These are phyloP conservation scores for Anaspis maculata DNA, from an alignment of 2,888 invertebrate genomes.

Conservation along the genomic window DNA sequence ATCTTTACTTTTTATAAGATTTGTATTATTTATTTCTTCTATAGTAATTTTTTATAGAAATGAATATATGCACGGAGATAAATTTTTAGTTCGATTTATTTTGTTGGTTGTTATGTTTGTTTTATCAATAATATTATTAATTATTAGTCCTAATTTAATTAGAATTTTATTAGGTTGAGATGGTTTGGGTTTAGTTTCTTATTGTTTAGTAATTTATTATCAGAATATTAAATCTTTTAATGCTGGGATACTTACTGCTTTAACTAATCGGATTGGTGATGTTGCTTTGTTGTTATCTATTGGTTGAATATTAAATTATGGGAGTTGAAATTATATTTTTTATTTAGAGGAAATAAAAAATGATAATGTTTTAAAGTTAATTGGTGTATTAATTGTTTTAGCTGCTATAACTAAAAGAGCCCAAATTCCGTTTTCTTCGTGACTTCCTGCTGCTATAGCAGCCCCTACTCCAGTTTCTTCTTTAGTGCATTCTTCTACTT, in stretches of 20 bases:
- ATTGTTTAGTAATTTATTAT: conserved; percentile 66
- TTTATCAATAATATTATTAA: conserved; percentile 57
- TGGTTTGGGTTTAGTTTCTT: conserved; percentile 60
- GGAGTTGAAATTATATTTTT: conserved; percentile 33
- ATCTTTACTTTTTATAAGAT: conserved; percentile 54
- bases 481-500: conserved; percentile 69
- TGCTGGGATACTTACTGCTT: conserved; percentile 62
- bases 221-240: conserved; percentile 60
- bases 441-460: conserved; percentile 66
- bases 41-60: conserved; percentile 57
- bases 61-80: conserved; percentile 53
- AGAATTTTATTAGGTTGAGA: conserved; percentile 5
- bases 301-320: conserved; percentile 32
- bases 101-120: conserved; percentile 58
- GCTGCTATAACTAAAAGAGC: conserved; percentile 69
- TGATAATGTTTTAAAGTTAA: conserved; percentile 42
- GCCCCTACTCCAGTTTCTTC: conserved; percentile 64
- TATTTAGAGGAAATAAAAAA: conserved; percentile 42
- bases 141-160: conserved; percentile 46
- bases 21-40: conserved; percentile 59
- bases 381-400: conserved; percentile 43
- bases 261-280: conserved; percentile 69
- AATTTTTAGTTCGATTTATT: conserved; percentile 56
- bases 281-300: conserved; percentile 50
- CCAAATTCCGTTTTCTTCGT: conserved; percentile 72